phyloP scores from a whole-genome alignment of 1,140 invertebrate species.

The Dendroctonus ponderosae region DNA sequence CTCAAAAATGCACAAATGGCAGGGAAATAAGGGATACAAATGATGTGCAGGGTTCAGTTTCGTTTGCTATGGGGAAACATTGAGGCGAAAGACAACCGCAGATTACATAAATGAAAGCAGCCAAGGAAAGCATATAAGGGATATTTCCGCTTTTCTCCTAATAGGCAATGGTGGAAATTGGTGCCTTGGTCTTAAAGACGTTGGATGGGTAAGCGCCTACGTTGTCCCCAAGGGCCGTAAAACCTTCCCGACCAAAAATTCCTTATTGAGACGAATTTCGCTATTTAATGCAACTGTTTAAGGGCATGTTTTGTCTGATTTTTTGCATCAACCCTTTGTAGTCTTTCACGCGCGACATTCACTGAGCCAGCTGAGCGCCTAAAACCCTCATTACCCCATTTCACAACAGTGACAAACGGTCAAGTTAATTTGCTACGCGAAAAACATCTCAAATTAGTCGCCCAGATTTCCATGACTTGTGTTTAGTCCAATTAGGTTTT shows the following conservation, averaged over 20 bases:
- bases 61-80: constrained; percentile 3
- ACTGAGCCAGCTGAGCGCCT: neutral
- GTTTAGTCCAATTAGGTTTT: neutral
- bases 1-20: constrained; percentile 2
- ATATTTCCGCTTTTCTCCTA: neutral
- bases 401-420: constrained; percentile 22
- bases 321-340: neutral
- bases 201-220: too few species aligned
- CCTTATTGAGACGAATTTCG: too few species aligned
- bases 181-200: neutral
- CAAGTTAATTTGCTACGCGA: constrained; percentile 27
- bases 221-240: too few species aligned
- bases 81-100: neutral
- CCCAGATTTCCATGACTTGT: constrained; percentile 10
- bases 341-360: neutral
- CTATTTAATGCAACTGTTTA: too few species aligned
- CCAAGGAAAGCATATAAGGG: neutral
- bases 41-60: constrained; percentile 6
- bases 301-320: neutral
- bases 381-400: constrained; percentile 1
- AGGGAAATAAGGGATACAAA: constrained; percentile 15
- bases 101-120: neutral
- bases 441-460: constrained; percentile 28
- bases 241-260: too few species aligned
- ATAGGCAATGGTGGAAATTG: neutral